Percentiles rank a stretch among this genome's conserved stretches.
phyloP scores from a whole-genome alignment of 2,888 invertebrate species.

The Philaethria dido region DNA sequence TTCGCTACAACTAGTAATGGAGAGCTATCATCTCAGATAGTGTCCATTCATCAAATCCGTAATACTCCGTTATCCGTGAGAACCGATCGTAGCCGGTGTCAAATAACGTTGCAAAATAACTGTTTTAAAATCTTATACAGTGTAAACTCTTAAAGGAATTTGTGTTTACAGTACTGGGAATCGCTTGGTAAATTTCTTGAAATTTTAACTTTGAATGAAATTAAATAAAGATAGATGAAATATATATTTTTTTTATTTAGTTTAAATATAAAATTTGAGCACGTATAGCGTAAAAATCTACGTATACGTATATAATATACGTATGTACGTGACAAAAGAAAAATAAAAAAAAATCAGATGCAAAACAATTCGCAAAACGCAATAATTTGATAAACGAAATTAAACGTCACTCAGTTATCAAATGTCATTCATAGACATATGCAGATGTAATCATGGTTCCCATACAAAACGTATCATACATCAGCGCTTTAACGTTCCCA shows the following conservation, averaged over 20 bases:
- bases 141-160: background rate
- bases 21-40: slow-evolving; percentile 29
- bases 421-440: slow-evolving; percentile 1
- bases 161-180: background rate
- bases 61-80: slow-evolving; percentile 41
- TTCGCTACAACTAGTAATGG: slow-evolving; percentile 25
- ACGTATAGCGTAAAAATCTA: background rate
- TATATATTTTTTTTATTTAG: no score
- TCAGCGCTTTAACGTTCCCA: slow-evolving; percentile 38
- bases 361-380: background rate
- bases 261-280: no score
- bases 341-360: background rate
- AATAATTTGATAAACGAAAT: background rate
- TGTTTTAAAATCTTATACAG: slow-evolving; percentile 52
- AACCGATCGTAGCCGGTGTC: slow-evolving; percentile 35
- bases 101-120: slow-evolving; percentile 53
- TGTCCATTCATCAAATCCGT: slow-evolving; percentile 35
- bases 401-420: slow-evolving; percentile 13
- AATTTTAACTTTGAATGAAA: background rate
- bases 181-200: background rate
- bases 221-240: no score
- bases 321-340: background rate
- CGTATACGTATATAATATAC: background rate
- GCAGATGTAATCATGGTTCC: background rate
- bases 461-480: slow-evolving; percentile 14